Percentiles rank a stretch among this genome's conserved stretches.
Conservation (phyloP, 2,113 vertebrate species). For the Crotalus tigris region DNA sequence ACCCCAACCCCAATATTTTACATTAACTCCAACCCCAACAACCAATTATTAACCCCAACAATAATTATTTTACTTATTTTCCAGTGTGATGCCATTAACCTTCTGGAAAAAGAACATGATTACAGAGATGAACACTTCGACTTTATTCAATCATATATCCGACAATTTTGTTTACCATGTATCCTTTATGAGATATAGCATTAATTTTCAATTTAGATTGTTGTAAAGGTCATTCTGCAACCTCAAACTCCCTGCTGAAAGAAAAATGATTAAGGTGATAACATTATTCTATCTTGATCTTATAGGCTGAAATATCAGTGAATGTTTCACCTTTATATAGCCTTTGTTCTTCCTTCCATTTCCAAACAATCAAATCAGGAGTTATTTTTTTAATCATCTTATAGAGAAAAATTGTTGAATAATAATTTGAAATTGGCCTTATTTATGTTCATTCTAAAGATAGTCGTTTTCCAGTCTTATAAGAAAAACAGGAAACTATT, state of each 20-base stretch:
- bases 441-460: not conserved
- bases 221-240: not conserved
- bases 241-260: not conserved
- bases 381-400: not conserved
- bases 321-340: not conserved
- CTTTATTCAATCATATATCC: conserved; percentile 96
- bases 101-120: conserved; percentile 97
- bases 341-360: not conserved
- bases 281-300: not conserved
- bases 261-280: not conserved
- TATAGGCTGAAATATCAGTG: not conserved
- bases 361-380: not conserved
- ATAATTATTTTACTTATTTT: conserved; percentile 20
- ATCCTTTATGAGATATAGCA: conserved; percentile 77
- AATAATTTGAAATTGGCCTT: not conserved
- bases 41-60: not conserved
- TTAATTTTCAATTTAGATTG: not conserved
- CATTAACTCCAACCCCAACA: not conserved
- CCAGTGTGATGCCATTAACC: conserved; percentile 95
- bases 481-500: not conserved
- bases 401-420: not conserved
- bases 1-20: not conserved
- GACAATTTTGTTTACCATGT: conserved; percentile 96
- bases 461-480: not conserved
- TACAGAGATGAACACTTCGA: conserved; percentile 98